Conservation (phyloP, 2,888 invertebrate species). For the Myopa tessellatipennis region DNA sequence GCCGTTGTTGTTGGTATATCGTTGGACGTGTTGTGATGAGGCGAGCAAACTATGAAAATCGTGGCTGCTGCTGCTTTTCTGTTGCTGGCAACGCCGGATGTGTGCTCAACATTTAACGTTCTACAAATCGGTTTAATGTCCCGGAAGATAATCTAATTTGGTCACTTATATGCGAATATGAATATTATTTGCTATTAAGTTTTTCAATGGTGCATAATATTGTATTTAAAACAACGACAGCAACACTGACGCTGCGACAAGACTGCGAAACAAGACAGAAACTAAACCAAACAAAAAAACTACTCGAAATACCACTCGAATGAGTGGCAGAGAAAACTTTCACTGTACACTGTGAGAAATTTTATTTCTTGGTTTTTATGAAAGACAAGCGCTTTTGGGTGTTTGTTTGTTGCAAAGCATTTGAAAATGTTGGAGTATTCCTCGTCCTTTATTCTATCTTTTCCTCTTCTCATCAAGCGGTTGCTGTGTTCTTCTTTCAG, state of each 20-base stretch:
- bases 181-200: conserved; percentile 61
- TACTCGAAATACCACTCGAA: not conserved
- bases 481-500: conserved; percentile 71
- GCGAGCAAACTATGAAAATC: not conserved
- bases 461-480: not conserved
- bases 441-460: not conserved
- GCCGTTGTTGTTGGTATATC: conserved; percentile 25
- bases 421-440: too few relatives aligned
- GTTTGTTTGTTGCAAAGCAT: too few relatives aligned
- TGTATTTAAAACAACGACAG: not conserved
- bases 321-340: not conserved
- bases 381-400: too few relatives aligned
- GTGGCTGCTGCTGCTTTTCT: conserved; percentile 36
- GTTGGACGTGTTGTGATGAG: not conserved
- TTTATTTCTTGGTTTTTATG: too few relatives aligned
- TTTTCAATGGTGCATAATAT: conserved; percentile 27
- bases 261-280: not conserved
- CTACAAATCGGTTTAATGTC: conserved; percentile 64
- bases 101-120: conserved; percentile 51
- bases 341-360: not conserved
- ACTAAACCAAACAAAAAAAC: not conserved
- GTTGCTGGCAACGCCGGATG: conserved; percentile 38
- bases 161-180: conserved; percentile 67
- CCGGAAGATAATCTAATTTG: conserved; percentile 68
- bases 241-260: not conserved